A percentile compares a stretch with the other conserved stretches of the same genome.
Evolutionary conservation across 2,113 vertebrate species (phyloP).

Genomic region (Pseudopodoces humilis): DNA sequence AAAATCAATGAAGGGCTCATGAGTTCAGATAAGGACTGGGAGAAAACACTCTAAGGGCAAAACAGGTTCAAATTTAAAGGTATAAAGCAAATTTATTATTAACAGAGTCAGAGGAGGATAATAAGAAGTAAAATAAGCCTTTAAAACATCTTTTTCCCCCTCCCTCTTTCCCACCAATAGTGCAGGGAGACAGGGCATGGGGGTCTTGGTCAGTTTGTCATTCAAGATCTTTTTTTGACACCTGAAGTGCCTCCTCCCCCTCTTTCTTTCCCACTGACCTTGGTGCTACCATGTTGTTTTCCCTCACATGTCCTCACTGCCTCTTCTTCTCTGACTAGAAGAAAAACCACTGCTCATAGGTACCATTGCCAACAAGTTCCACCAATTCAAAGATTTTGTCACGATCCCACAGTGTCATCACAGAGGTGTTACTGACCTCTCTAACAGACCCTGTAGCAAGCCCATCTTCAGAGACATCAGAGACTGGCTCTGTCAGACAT

Average conservation of each 20-base stretch:
- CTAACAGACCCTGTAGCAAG: accelerated
- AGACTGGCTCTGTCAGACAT: not conserved
- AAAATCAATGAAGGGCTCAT: not conserved
- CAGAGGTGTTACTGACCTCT: not conserved
- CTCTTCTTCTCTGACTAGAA: not conserved
- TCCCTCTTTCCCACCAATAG: not conserved
- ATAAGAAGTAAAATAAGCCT: not conserved
- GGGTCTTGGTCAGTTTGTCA: not conserved
- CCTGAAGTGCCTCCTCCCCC: not conserved
- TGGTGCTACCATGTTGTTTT: not conserved
- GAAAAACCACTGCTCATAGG: not conserved
- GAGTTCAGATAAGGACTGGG: not conserved
- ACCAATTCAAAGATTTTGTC: not conserved
- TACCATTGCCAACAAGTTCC: not conserved
- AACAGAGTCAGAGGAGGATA: not conserved
- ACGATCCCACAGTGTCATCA: too few species aligned
- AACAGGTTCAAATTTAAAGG: not conserved
- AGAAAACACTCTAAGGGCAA: not conserved
- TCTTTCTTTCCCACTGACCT: not conserved
- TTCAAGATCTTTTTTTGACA: not conserved
- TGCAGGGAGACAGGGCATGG: not conserved
- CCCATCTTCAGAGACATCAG: not conserved
- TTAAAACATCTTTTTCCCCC: not conserved
- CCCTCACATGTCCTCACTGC: not conserved
- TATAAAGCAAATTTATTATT: not conserved